These are phyloP conservation scores for Pseudococcus jackbeardsleyi DNA, from an alignment of 2,888 invertebrate genomes.

Conservation along the genomic window DNA sequence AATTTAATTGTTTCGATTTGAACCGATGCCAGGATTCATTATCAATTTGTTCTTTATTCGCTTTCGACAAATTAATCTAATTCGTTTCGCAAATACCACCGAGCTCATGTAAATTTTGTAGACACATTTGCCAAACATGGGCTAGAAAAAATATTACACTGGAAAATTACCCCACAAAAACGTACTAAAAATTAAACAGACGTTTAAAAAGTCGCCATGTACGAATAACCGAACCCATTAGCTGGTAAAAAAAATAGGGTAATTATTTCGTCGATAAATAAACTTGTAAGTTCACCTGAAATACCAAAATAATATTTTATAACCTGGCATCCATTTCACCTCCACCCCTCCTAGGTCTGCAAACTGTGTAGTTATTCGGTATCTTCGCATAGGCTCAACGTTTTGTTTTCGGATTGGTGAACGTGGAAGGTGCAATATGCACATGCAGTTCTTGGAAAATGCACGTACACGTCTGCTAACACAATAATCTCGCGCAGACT, in stretches of 20 bases:
- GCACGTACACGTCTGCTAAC: constrained; percentile 16
- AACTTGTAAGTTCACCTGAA: neutral
- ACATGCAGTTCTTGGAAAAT: neutral
- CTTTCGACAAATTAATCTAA: constrained; percentile 17
- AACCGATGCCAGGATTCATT: neutral
- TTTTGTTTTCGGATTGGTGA: neutral
- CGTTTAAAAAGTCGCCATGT: neutral
- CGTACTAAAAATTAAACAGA: neutral
- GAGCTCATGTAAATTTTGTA: neutral
- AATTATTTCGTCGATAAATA: neutral
- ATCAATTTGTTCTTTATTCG: neutral
- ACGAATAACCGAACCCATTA: neutral
- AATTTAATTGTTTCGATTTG: constrained; percentile 18
- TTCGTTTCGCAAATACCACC: neutral
- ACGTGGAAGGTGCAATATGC: neutral
- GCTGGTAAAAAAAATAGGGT: too few relatives aligned
- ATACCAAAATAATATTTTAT: neutral
- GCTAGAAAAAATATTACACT: neutral
- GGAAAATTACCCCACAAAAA: neutral
- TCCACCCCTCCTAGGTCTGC: neutral
- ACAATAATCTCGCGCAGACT: constrained; percentile 7
- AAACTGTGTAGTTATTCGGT: neutral
- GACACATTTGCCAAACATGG: neutral
- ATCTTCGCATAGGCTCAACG: neutral
- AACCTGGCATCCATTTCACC: neutral